Evolutionary conservation across 2,888 invertebrate genomes (phyloP), one percentile per base, ranked within the genome.

Genomic region (Amphimallon solstitiale): DNA sequence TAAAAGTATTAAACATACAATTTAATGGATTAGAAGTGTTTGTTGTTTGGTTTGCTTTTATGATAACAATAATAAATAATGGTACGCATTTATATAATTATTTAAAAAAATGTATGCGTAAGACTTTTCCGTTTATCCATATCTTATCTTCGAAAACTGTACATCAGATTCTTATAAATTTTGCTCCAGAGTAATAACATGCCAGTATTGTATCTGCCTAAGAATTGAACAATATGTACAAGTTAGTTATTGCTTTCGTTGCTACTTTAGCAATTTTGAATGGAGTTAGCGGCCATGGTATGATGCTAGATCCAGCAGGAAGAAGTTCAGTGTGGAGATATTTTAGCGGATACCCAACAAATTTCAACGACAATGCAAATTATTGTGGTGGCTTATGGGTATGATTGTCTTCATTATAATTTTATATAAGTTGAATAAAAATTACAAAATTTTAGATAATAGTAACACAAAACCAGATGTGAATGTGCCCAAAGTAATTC

Each of bases 321-420:
- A 79, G 87, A 64, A 83, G 84, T 64, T 84, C 85, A 29, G 79
- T 85, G 35, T 87, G 86, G 85, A 80, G 86, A 63, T 78, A 79
- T 46, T 82, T 84, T 21, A 80, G 78, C 64, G 67, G 73, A 1
- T 82, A 81, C 12, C 84, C 85, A 1, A 70, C 72, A 3, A 85
- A 87, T 77, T 86, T 83, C 72, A 76, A 84, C 46, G 87, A 87
- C 70, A 84, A 85, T 67, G 78, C 81, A 63, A 78, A 83, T 52
- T 86, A 78, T 70, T 87, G 86, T 72, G 87, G 87, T 3, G 85
- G 85, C 67, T 74, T 74, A 35, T 37, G 49, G 49, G 85, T 85
- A 79, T 74, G 80, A 48, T 14, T 10, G 12, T 19, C 12, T 37
- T 0, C 2, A 7, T 2, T 9, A 15, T 37, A 9, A 17, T 56